These are phyloP conservation scores for Coelopa frigida DNA, from an alignment of 1,140 invertebrate genomes.

Conservation along the genomic window DNA sequence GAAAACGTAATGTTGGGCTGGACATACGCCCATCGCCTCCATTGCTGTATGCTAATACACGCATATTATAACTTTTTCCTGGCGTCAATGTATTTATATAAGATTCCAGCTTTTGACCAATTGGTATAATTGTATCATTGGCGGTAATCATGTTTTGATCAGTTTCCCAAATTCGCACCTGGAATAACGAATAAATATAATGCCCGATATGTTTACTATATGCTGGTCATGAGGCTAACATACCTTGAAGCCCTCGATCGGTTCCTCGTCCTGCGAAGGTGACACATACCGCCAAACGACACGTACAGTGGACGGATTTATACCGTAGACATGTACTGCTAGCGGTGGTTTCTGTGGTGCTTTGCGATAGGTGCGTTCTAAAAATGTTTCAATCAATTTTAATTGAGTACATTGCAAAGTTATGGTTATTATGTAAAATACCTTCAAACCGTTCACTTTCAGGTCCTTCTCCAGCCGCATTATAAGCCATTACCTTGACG, in stretches of 20 bases:
- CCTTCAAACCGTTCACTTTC: constrained; percentile 83
- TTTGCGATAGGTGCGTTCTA: constrained; percentile 77
- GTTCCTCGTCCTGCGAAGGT: constrained; percentile 83
- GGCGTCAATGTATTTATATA: constrained; percentile 71
- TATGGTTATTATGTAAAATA: constrained; percentile 21
- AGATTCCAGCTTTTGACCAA: constrained; percentile 69
- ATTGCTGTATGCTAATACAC: constrained; percentile 86
- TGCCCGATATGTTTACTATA: neutral
- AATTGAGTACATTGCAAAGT: neutral
- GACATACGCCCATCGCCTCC: constrained; percentile 96
- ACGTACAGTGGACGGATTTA: constrained; percentile 77
- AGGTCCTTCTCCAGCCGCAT: constrained; percentile 88
- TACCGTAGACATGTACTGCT: constrained; percentile 72
- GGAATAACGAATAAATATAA: neutral
- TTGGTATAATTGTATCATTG: constrained; percentile 72
- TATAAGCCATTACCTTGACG: constrained; percentile 94
- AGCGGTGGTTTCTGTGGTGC: constrained; percentile 90
- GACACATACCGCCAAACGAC: constrained; percentile 91
- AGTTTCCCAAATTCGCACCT: constrained; percentile 80
- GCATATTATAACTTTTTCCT: constrained; percentile 78
- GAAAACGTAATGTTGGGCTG: constrained; percentile 79
- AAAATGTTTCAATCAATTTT: constrained; percentile 6
- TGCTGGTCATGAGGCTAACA: too few relatives aligned
- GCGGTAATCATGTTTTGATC: constrained; percentile 88
- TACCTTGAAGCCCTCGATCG: constrained; percentile 82